Base-by-base conservation (phyloP, 2,113 vertebrate species). In the Tachuris rubrigastra region DNA sequence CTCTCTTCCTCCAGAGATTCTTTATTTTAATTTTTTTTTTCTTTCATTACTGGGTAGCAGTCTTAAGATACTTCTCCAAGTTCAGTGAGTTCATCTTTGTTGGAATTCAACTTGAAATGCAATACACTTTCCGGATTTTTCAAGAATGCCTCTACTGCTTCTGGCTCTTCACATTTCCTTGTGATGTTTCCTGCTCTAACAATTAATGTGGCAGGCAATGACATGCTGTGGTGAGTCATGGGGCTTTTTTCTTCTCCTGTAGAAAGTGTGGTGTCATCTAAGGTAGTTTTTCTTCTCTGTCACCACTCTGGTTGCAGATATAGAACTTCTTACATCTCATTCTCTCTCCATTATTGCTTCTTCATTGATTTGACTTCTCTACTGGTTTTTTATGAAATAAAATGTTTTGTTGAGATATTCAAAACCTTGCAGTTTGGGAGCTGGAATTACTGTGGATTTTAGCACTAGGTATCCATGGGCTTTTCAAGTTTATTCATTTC, bases 51-150 rank as follows among this genome's bases (percentile, higher is more conserved):
- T 0, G 1, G 1, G 2, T 89, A 85, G 28, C 3, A 85, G 73
- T 95, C 49, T 69, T 76, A 68, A 82, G 46, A 44, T 91, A 89
- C 41, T 87, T 85, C 41, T 87, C 44, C 66, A 87, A 58, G n/a
- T 58, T 91, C 56, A 58, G 24, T 76, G 73, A 69, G 62, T 87
- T 95, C 28, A n/a, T 82, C 28, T 74, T 93, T 82, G 31, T 47
- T 79, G 46, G 56, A 95, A 30, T 72, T 62, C 74, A 72, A 35
- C 69, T 52, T 85, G 28, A 10, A 91, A 68, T 42, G 20, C 72
- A 66, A 66, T 79, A 84, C 21, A 47, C 30, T 91, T 92, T 68
- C 47, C 85, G 82, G 14, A 20, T 78, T 95, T 87, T 74, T 90
- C 65, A 94, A 82, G n/a, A 92, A 85, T 87, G 31, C 2, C 9